phyloP scores from a whole-genome alignment of 1,140 invertebrate genomes.

The Aphelenchoides besseyi region DNA sequence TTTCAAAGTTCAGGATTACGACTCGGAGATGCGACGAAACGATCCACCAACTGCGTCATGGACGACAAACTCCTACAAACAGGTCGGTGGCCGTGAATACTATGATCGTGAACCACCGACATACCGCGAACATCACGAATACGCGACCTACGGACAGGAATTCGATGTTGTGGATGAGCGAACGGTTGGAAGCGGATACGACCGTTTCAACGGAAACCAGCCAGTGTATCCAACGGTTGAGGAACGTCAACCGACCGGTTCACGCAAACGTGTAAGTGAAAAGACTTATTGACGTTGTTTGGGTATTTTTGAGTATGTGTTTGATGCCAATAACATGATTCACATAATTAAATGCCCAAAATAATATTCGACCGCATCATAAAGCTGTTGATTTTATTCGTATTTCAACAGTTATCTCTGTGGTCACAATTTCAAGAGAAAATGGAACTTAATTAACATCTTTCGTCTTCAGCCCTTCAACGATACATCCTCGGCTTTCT shows the following conservation, averaged over 20 bases:
- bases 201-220: constrained; percentile 7
- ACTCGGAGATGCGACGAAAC: too few species aligned
- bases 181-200: too few species aligned
- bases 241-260: neutral
- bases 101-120: too few species aligned
- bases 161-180: too few species aligned
- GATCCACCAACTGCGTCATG: too few species aligned
- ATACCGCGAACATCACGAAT: too few species aligned
- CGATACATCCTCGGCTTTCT: constrained; percentile 2
- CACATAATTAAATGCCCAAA: constrained; percentile 14
- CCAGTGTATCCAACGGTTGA: constrained; percentile 1
- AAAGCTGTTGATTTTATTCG: neutral
- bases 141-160: too few species aligned
- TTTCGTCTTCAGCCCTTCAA: neutral
- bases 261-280: neutral
- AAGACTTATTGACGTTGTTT: neutral
- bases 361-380: neutral
- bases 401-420: neutral
- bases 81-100: too few species aligned
- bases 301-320: constrained; percentile 13
- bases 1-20: too few species aligned
- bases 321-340: neutral
- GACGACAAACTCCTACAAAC: too few species aligned
- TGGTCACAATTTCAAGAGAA: too few species aligned
- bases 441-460: too few species aligned